Conservation (phyloP, 1,140 invertebrate genomes). For the Nomia melanderi region DNA sequence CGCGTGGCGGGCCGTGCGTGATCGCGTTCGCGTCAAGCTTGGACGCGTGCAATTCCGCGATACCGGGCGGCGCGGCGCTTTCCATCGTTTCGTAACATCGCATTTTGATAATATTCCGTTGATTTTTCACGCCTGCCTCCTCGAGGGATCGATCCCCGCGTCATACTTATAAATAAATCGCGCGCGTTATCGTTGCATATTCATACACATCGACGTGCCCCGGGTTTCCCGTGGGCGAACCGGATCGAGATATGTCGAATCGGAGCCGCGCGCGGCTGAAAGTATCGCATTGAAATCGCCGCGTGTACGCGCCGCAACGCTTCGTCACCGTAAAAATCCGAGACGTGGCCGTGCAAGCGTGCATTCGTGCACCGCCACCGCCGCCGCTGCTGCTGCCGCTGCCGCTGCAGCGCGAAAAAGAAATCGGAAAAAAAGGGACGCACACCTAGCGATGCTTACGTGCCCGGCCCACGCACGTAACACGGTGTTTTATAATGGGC, state of each 20-base stretch:
- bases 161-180: slow-evolving; percentile 72
- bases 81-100: slow-evolving; percentile 47
- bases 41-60: slow-evolving; percentile 25
- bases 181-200: slow-evolving; percentile 72
- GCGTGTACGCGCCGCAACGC: slow-evolving; percentile 2
- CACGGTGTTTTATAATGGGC: slow-evolving; percentile 58
- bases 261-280: slow-evolving; percentile 57
- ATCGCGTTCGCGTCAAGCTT: background rate
- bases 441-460: slow-evolving; percentile 49
- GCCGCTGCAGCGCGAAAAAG: slow-evolving; percentile 8
- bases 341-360: slow-evolving; percentile 11
- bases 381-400: too few species aligned
- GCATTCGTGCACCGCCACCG: slow-evolving; percentile 12
- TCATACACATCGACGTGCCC: slow-evolving; percentile 63
- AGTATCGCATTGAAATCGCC: slow-evolving; percentile 66
- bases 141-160: slow-evolving; percentile 61
- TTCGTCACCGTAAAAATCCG: slow-evolving; percentile 54
- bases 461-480: slow-evolving; percentile 63
- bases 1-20: background rate
- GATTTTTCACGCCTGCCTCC: slow-evolving; percentile 53
- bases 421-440: slow-evolving; percentile 11
- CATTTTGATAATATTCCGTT: slow-evolving; percentile 46
- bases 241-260: slow-evolving; percentile 74
- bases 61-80: slow-evolving; percentile 30
- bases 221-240: slow-evolving; percentile 68